Conservation (phyloP, 2,797 vertebrate species). For the Peromyscus nudipes region DNA sequence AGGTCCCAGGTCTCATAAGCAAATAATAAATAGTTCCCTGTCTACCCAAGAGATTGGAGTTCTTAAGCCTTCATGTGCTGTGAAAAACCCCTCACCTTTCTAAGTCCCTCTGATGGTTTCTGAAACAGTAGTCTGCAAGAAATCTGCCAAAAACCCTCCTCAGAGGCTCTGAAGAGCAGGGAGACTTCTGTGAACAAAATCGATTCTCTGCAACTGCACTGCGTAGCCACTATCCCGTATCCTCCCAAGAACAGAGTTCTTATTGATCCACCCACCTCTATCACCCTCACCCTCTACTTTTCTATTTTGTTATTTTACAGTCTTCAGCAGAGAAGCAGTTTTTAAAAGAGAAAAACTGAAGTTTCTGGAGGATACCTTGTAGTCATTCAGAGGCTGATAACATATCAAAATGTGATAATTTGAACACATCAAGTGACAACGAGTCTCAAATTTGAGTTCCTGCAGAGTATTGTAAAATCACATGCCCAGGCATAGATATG, state of each 20-base stretch:
- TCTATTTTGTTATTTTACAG: conserved; percentile 64
- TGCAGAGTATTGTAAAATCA: background rate
- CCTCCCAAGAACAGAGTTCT: conserved; percentile 43
- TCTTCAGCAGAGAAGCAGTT: conserved; percentile 6
- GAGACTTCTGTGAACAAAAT: conserved; percentile 73
- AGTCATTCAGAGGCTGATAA: background rate
- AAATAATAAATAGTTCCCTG: conserved; percentile 56
- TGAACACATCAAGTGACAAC: background rate
- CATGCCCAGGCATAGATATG: background rate
- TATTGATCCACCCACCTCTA: conserved; percentile 55
- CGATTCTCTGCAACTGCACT: conserved; percentile 44
- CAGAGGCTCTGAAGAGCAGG: conserved; percentile 30
- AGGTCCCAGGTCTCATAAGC: background rate
- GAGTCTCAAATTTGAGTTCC: background rate
- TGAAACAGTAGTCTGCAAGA: conserved; percentile 32
- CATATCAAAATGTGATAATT: background rate
- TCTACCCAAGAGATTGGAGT: conserved; percentile 59
- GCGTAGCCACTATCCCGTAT: conserved; percentile 2
- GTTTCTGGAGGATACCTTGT: background rate
- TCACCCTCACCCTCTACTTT: conserved; percentile 7
- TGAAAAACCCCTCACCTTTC: conserved; percentile 19
- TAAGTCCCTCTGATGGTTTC: conserved; percentile 58
- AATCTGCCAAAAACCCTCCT: background rate
- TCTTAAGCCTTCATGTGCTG: conserved; percentile 24
- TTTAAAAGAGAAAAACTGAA: background rate